Evolutionary conservation across 2,113 vertebrate genomes (phyloP).

Genomic region (Syngnathus floridae): DNA sequence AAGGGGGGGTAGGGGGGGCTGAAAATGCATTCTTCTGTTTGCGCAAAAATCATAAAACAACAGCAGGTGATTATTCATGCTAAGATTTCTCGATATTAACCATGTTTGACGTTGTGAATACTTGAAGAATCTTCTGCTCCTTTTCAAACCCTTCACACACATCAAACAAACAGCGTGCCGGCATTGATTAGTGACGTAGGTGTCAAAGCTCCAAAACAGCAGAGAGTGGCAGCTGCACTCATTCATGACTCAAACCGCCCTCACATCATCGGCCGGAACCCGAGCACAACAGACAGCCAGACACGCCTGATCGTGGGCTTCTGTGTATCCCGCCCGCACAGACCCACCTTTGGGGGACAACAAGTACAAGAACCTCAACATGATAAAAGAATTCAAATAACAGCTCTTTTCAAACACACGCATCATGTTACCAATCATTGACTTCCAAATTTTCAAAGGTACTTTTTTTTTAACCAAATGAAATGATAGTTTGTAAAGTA

Average conservation of each 20-base stretch:
- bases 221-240: conserved; percentile 56
- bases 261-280: conserved; percentile 55
- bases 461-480: neutral
- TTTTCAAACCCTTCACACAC: conserved; percentile 37
- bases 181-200: conserved; percentile 67
- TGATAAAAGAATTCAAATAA: conserved; percentile 43
- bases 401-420: conserved; percentile 21
- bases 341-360: conserved; percentile 47
- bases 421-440: neutral
- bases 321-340: conserved; percentile 25
- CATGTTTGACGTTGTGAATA: conserved; percentile 45
- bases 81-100: conserved; percentile 37
- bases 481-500: neutral
- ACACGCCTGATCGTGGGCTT: conserved; percentile 60
- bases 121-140: conserved; percentile 13
- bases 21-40: conserved; percentile 20
- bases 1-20: conserved; percentile 7
- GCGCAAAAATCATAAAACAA: conserved; percentile 38
- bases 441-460: neutral
- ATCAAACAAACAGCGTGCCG: conserved; percentile 51
- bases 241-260: conserved; percentile 37
- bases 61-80: conserved; percentile 41
- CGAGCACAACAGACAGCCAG: conserved; percentile 61
- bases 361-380: conserved; percentile 10
- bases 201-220: conserved; percentile 69